Evolutionary conservation across 1,140 invertebrate genomes (phyloP), one percentile per base, ranked within the genome.

Genomic region (Leucophenga varia): DNA sequence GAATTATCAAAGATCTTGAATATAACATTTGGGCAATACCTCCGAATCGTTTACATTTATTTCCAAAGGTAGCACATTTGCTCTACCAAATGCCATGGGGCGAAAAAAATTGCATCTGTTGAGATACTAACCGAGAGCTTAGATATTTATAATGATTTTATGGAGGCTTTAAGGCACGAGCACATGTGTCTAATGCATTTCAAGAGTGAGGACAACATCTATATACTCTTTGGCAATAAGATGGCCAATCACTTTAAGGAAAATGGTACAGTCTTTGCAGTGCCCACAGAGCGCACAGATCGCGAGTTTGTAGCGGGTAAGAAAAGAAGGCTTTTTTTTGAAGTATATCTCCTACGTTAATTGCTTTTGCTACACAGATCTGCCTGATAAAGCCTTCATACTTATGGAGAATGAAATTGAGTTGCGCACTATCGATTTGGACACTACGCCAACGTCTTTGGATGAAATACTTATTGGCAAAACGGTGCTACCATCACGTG

Each of bases 161-260:
- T 72, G 64, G 68, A 74, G 30, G 68, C 72, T 1, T 64, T 61
- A 5, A 49, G 67, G 0, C 50, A 59, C 9, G 69, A 74, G 40
- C 63, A 72, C 17, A 71, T 74, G 64, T 74, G 72, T 17, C 51
- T 74, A 1, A 74, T 74, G 71, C 71, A 74, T 49, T 74, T 74
- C 34, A 72, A 72, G 31, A 72, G 64, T 30, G 53, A 61, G 1
- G 56, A 64, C 17, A 74, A 74, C 19, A 58, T 74, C 3, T 74
- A 74, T 25, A 70, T 74, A 20, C 7, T 74, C 0, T 65, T 74
- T 35, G 71, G 71, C 30, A 69, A 73, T 13, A 74, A 67, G 38
- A 54, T 73, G 54, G 52, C 56, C 19, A 60, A 47, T 10, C 54
- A 74, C 30, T 74, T 74, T 14, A 58, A 60, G 36, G 71, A 74